These are phyloP conservation scores for Crambe crambe DNA, from an alignment of 37 sponge, comb jelly and placozoan genomes.

Conservation along the genomic window DNA sequence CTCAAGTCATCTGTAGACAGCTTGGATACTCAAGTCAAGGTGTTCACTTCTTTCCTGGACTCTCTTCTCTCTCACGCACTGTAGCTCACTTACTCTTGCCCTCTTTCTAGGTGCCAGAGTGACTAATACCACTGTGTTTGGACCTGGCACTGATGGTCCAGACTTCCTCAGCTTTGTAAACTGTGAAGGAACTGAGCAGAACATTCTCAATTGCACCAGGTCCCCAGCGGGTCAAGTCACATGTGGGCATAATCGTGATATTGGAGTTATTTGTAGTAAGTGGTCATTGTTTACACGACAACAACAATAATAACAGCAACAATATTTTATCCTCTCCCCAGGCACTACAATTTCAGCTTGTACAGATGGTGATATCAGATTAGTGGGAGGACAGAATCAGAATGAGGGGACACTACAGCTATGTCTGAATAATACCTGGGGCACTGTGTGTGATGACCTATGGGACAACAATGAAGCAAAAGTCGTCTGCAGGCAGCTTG, in stretches of 20 bases:
- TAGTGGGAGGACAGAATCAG: background rate
- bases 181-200: conserved; percentile 1
- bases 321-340: background rate
- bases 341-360: background rate
- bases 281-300: no score
- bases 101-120: conserved; percentile 16
- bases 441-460: conserved; percentile 44
- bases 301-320: no score
- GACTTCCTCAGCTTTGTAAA: conserved; percentile 8
- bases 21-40: background rate
- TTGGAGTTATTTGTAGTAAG: conserved; percentile 34
- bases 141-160: conserved; percentile 8
- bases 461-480: conserved; percentile 29
- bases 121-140: background rate
- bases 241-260: conserved; percentile 8
- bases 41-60: background rate
- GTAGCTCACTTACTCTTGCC: background rate
- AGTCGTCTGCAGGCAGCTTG: conserved; percentile 38
- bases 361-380: conserved; percentile 9
- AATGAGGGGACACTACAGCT: conserved; percentile 24
- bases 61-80: background rate
- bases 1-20: conserved; percentile 21
- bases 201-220: background rate
- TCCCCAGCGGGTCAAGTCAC: background rate
- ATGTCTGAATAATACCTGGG: conserved; percentile 18